Evolutionary conservation across 2,888 invertebrate genomes (phyloP).

Genomic region (Anaspis maculata): DNA sequence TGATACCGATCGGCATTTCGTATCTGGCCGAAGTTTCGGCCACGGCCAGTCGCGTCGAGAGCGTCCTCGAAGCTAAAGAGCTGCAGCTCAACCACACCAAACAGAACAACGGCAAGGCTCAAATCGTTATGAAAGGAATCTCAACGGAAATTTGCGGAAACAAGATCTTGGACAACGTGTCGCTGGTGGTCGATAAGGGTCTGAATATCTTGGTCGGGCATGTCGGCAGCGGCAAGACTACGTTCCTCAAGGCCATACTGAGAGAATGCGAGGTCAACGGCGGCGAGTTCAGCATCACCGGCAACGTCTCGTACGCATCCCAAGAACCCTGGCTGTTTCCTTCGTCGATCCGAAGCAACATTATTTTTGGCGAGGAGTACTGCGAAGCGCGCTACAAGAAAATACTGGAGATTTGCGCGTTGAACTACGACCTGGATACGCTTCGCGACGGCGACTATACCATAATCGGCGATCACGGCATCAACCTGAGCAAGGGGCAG

Average conservation of each 20-base stretch:
- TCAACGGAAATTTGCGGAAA: not conserved
- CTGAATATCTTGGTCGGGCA: slow-evolving; percentile 8
- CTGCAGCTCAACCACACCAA: not conserved
- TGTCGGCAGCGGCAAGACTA: slow-evolving; percentile 29
- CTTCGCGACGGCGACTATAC: slow-evolving; percentile 41
- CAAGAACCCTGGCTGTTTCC: slow-evolving; percentile 34
- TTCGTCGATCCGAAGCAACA: slow-evolving; percentile 29
- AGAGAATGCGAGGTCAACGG: slow-evolving; percentile 20
- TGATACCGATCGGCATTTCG: slow-evolving; percentile 78
- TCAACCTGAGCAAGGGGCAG: slow-evolving; percentile 54
- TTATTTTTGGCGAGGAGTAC: slow-evolving; percentile 35
- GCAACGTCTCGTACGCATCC: slow-evolving; percentile 30
- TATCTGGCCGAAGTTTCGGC: slow-evolving; percentile 72
- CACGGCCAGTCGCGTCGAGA: slow-evolving; percentile 56
- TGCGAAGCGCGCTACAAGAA: slow-evolving; percentile 33
- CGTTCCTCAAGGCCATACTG: slow-evolving; percentile 27
- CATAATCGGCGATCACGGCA: slow-evolving; percentile 54
- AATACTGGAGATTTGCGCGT: slow-evolving; percentile 40
- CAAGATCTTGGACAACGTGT: slow-evolving; percentile 2
- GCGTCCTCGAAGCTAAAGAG: slow-evolving; percentile 2
- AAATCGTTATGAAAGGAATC: slow-evolving; percentile 1
- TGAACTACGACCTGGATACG: slow-evolving; percentile 45
- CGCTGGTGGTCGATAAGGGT: slow-evolving; percentile 1
- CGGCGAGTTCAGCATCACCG: slow-evolving; percentile 20
- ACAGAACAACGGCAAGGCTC: not conserved